A percentile compares a stretch with the other conserved stretches of the same genome.
phyloP scores from a whole-genome alignment of 2,888 invertebrate species.

The Schizotus pectinicornis region DNA sequence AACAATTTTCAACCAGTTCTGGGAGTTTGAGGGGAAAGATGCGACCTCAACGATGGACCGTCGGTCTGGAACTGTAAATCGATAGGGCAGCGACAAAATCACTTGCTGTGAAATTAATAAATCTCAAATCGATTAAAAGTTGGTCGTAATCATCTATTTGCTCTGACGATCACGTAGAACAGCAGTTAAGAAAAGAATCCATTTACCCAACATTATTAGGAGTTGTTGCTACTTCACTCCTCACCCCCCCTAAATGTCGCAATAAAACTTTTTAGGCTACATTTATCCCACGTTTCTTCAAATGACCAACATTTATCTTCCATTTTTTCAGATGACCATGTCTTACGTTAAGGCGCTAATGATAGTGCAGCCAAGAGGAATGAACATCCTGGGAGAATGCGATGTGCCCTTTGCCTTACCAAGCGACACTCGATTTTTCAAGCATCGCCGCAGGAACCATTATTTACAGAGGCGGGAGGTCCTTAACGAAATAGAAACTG shows the following conservation, averaged over 20 bases:
- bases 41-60: constrained; percentile 1
- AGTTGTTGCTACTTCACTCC: too few relatives aligned
- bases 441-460: constrained; percentile 54
- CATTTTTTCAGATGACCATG: constrained; percentile 61
- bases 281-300: too few relatives aligned
- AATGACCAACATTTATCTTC: too few relatives aligned
- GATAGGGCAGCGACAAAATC: constrained; percentile 17
- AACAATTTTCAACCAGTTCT: background rate
- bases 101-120: constrained; percentile 9
- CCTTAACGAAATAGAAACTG: constrained; percentile 36
- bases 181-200: too few relatives aligned
- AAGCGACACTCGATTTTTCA: constrained; percentile 55
- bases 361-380: constrained; percentile 63
- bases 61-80: constrained; percentile 1
- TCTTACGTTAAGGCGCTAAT: constrained; percentile 65
- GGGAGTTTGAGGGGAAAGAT: background rate
- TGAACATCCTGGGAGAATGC: constrained; percentile 65
- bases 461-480: constrained; percentile 63
- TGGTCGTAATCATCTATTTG: background rate
- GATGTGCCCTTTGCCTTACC: constrained; percentile 65
- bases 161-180: too few relatives aligned
- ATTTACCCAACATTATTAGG: too few relatives aligned
- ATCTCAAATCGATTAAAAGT: constrained; percentile 14
- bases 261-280: too few relatives aligned
- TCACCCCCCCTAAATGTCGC: too few relatives aligned